Percentiles rank a stretch among this genome's conserved stretches.
phyloP scores from a whole-genome alignment of 2,797 vertebrate genomes.

The Acanthurus lineatus region DNA sequence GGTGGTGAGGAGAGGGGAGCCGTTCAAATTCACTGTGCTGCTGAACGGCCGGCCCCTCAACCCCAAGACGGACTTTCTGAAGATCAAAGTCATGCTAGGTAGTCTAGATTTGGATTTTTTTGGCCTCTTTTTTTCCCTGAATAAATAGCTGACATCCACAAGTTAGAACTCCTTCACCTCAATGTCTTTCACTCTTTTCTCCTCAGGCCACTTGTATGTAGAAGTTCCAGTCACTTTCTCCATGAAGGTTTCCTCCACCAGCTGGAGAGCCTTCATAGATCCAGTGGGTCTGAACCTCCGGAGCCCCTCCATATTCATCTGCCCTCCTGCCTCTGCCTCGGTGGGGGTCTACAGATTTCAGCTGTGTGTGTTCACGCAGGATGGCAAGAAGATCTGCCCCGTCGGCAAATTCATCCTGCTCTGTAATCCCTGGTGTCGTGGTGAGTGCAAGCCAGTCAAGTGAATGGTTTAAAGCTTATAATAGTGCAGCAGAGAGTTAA shows the following conservation, averaged over 20 bases:
- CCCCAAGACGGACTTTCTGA: slow-evolving; percentile 66
- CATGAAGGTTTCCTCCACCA: slow-evolving; percentile 3
- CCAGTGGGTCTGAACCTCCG: slow-evolving; percentile 17
- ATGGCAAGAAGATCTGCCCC: neutral
- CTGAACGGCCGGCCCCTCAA: slow-evolving; percentile 69
- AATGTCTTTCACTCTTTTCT: neutral
- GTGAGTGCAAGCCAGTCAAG: slow-evolving; percentile 62
- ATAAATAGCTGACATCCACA: neutral
- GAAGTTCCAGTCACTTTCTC: slow-evolving; percentile 69
- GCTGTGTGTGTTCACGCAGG: slow-evolving; percentile 46
- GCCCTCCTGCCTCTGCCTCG: slow-evolving; percentile 68
- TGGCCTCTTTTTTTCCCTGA: neutral
- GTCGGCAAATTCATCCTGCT: slow-evolving; percentile 77
- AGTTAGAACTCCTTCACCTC: neutral
- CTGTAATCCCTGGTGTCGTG: slow-evolving; percentile 85
- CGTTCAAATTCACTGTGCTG: slow-evolving; percentile 73
- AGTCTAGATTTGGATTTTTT: slow-evolving; percentile 2
- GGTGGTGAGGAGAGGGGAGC: slow-evolving; percentile 84
- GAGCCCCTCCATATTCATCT: slow-evolving; percentile 70
- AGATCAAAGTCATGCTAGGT: slow-evolving; percentile 78
- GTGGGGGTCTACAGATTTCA: slow-evolving; percentile 80
- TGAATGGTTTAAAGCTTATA: too few relatives aligned
- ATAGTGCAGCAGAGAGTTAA: neutral
- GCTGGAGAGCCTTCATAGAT: slow-evolving; percentile 77
- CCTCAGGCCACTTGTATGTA: slow-evolving; percentile 69